phyloP scores from a whole-genome alignment of 2,888 invertebrate species.

The Cosmia trapezina region DNA sequence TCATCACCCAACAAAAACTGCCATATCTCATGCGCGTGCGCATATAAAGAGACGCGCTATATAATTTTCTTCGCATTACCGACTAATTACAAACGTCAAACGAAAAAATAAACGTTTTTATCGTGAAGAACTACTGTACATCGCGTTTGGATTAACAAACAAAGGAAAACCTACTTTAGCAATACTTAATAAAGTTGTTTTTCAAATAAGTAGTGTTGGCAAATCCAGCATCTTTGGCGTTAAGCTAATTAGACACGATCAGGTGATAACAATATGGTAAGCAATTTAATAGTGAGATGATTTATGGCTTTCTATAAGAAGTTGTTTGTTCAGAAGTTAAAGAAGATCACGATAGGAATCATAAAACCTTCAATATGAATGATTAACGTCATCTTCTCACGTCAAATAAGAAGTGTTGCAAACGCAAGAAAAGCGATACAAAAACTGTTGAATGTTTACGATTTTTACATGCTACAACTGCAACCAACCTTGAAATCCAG shows the following conservation, averaged over 20 bases:
- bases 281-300: slow-evolving; percentile 48
- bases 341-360: slow-evolving; percentile 30
- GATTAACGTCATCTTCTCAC: slow-evolving; percentile 20
- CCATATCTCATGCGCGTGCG: slow-evolving; percentile 75
- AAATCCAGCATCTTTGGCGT: slow-evolving; percentile 38
- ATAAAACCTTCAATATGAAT: slow-evolving; percentile 32
- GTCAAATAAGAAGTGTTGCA: background rate
- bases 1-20: slow-evolving; percentile 75
- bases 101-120: slow-evolving; percentile 65
- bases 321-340: slow-evolving; percentile 49
- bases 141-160: slow-evolving; percentile 12
- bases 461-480: background rate
- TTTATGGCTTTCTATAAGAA: slow-evolving; percentile 50
- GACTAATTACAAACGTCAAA: slow-evolving; percentile 77
- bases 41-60: slow-evolving; percentile 71
- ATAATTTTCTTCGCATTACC: slow-evolving; percentile 81
- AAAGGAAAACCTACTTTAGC: slow-evolving; percentile 13
- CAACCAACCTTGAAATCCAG: no score
- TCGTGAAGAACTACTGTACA: slow-evolving; percentile 52
- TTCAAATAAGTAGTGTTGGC: background rate
- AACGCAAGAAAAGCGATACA: background rate
- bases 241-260: slow-evolving; percentile 59
- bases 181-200: slow-evolving; percentile 11
- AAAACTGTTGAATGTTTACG: background rate
- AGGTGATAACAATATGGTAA: slow-evolving; percentile 56